Evolutionary conservation across 2,113 vertebrate species (phyloP).

Genomic region (Lethenteron camtschaticum): DNA sequence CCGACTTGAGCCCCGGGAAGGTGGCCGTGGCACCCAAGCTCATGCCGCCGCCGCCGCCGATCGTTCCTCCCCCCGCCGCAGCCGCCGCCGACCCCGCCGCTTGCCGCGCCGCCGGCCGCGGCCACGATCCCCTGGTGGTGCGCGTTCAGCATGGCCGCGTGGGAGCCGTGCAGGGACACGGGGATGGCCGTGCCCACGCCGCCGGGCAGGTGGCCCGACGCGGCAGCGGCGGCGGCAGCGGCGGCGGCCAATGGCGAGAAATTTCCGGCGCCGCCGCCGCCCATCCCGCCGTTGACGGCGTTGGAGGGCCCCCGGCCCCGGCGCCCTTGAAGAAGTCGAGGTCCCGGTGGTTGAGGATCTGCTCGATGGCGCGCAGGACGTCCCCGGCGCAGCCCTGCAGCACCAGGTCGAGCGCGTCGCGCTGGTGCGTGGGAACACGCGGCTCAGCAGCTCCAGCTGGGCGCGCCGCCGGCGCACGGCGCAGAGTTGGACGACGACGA

Average conservation of each 20-base stretch:
- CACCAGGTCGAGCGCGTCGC: conserved; percentile 81
- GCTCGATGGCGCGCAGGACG: conserved; percentile 97
- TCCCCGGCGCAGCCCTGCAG: conserved; percentile 88
- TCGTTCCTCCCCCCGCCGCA: conserved; percentile 10
- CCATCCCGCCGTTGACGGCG: conserved; percentile 17
- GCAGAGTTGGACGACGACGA: conserved; percentile 27
- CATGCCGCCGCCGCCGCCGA: no score
- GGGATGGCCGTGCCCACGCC: no score
- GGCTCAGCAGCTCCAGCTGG: conserved; percentile 82
- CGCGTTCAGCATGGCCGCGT: no score
- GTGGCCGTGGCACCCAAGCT: conserved; percentile 16
- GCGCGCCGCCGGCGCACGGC: conserved; percentile 52
- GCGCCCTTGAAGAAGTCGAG: conserved; percentile 27
- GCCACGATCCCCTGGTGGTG: conserved; percentile 8
- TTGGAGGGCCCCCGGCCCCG: conserved; percentile 45
- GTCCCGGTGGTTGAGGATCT: conserved; percentile 74
- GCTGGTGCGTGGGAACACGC: conserved; percentile 84
- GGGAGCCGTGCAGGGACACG: no score
- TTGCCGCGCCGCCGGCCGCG: conserved; percentile 42
- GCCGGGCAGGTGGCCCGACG: no score
- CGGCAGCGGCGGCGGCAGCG: no score
- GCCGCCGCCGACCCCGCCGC: conserved; percentile 66
- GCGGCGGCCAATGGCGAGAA: no score
- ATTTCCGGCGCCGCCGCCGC: no score
- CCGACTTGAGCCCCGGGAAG: conserved; percentile 67